phyloP scores from a whole-genome alignment of 2,888 invertebrate species.

The Muschampia plurimacula region DNA sequence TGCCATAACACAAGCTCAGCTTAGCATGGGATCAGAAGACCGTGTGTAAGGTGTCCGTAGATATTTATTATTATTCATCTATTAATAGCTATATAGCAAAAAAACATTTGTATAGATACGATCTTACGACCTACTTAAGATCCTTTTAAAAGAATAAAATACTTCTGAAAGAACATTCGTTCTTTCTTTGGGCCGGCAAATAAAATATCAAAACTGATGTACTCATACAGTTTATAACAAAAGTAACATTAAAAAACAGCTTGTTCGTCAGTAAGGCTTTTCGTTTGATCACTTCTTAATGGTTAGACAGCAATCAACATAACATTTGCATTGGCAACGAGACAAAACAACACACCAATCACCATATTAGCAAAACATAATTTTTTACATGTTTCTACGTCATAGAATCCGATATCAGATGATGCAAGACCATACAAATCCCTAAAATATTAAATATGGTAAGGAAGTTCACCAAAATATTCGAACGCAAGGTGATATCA shows the following conservation, averaged over 20 bases:
- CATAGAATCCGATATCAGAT: neutral
- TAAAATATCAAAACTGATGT: neutral
- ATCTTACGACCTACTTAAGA: neutral
- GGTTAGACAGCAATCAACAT: neutral
- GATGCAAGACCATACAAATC: neutral
- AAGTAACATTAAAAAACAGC: neutral
- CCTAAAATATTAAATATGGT: neutral
- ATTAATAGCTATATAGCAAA: neutral
- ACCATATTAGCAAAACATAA: constrained; percentile 15
- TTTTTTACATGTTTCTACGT: neutral
- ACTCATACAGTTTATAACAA: neutral
- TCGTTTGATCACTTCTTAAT: neutral
- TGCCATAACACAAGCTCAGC: neutral
- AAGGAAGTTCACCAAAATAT: neutral
- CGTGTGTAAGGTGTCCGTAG: too few relatives aligned
- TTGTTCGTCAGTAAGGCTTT: neutral
- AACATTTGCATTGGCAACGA: constrained; percentile 1
- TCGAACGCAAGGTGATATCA: neutral
- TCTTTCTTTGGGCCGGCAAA: neutral
- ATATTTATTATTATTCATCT: too few relatives aligned
- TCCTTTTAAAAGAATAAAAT: neutral
- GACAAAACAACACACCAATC: neutral
- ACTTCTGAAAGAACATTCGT: neutral
- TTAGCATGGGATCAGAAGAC: too few relatives aligned
- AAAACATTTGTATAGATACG: neutral